Evolutionary conservation across 2,888 invertebrate species (phyloP).

Genomic region (Petrolisthes cinctipes): DNA sequence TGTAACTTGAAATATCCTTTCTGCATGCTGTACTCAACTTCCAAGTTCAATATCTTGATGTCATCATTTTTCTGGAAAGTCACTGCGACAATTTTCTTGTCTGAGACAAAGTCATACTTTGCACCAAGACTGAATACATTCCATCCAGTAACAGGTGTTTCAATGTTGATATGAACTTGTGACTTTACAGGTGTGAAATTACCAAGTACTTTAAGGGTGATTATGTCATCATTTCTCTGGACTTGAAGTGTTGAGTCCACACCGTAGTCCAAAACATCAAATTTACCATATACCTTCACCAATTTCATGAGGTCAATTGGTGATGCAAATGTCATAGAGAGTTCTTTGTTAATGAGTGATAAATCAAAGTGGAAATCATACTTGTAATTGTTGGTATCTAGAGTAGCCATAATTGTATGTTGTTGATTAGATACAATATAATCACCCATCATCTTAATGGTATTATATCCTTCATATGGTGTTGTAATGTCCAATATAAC

Average conservation of each 20-base stretch:
- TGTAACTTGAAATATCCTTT: conserved; percentile 42
- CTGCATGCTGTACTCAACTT: conserved; percentile 26
- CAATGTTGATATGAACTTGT: neutral
- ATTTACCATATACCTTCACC: conserved; percentile 8
- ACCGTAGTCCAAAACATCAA: neutral
- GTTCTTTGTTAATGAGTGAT: neutral
- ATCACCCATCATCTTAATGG: conserved; percentile 37
- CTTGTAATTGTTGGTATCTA: conserved; percentile 21
- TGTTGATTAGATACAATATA: conserved; percentile 26
- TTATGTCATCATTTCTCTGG: conserved; percentile 29
- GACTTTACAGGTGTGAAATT: conserved; percentile 29
- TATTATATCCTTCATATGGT: conserved; percentile 48
- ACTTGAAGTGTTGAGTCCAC: conserved; percentile 19
- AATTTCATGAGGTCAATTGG: conserved; percentile 32
- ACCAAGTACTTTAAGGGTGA: conserved; percentile 14
- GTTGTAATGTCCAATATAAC: conserved; percentile 43
- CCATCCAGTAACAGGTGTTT: conserved; percentile 36
- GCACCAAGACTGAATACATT: conserved; percentile 31
- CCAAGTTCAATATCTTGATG: conserved; percentile 23
- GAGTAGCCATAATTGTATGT: conserved; percentile 23
- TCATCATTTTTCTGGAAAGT: conserved; percentile 19
- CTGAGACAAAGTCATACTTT: conserved; percentile 34
- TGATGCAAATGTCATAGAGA: conserved; percentile 14
- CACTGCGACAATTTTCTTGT: conserved; percentile 27
- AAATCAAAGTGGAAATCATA: conserved; percentile 26